phyloP scores from a whole-genome alignment of 2,797 vertebrate genomes.

The Poeciliopsis turneri region DNA sequence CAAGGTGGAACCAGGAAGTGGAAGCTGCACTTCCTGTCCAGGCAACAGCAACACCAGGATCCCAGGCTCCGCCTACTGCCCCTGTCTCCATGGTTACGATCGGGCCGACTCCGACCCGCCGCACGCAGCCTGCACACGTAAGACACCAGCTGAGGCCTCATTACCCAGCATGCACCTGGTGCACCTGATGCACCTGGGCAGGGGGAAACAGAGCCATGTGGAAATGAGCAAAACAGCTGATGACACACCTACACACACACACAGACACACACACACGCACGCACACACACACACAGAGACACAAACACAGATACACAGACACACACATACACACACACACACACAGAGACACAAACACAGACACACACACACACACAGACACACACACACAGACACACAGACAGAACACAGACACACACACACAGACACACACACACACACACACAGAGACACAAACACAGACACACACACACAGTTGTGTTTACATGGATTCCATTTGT shows the following conservation, averaged over 20 bases:
- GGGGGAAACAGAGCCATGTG: not conserved
- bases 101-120: slow-evolving; percentile 73
- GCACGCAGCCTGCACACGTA: slow-evolving; percentile 78
- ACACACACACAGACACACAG: not conserved
- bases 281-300: not conserved
- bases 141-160: slow-evolving; percentile 23
- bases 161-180: slow-evolving; percentile 25
- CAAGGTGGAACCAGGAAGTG: slow-evolving; percentile 70
- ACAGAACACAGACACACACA: not conserved
- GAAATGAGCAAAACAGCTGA: not conserved
- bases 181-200: not conserved
- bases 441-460: not conserved
- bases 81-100: slow-evolving; percentile 71
- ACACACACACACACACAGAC: too few relatives aligned
- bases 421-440: not conserved
- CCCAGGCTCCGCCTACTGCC: slow-evolving; percentile 73
- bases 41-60: slow-evolving; percentile 65
- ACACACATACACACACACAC: too few relatives aligned
- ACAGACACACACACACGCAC: not conserved
- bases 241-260: too few relatives aligned
- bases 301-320: too few relatives aligned
- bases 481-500: too few relatives aligned
- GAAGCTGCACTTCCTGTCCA: slow-evolving; percentile 71
- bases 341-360: too few relatives aligned
- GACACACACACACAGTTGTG: too few relatives aligned